phyloP scores from a whole-genome alignment of 1,140 invertebrate species.

The Apis dorsata region DNA sequence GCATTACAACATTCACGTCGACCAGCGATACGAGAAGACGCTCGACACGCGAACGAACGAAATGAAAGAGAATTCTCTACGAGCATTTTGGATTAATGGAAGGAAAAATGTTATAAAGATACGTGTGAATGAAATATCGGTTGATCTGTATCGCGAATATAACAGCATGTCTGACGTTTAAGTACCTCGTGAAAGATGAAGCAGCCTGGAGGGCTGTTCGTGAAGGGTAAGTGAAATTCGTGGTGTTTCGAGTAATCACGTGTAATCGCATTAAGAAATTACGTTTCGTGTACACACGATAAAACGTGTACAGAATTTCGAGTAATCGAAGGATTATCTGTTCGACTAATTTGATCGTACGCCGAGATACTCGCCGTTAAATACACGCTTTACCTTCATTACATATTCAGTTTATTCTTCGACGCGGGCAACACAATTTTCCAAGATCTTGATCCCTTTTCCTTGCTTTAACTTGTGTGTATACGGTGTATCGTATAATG shows the following conservation, averaged over 20 bases:
- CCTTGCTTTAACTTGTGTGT: neutral
- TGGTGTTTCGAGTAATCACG: neutral
- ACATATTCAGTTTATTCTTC: neutral
- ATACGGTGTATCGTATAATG: neutral
- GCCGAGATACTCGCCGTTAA: neutral
- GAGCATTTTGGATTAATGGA: no score
- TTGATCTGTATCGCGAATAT: conserved; percentile 51
- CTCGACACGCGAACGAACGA: no score
- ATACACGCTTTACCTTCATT: neutral
- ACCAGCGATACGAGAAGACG: neutral
- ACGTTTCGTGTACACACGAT: neutral
- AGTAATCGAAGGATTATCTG: neutral
- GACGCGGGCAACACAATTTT: neutral
- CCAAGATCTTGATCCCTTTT: neutral
- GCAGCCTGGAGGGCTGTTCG: conserved; percentile 30
- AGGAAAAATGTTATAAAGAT: neutral
- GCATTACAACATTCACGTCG: no score
- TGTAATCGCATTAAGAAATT: neutral
- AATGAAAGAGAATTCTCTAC: neutral
- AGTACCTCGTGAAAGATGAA: conserved; percentile 46
- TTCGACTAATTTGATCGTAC: neutral
- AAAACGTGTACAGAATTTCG: neutral
- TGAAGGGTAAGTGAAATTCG: conserved; percentile 46
- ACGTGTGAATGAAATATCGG: conserved; percentile 44
- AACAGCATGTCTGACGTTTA: conserved; percentile 51